Evolutionary conservation across 2,113 vertebrate species (phyloP).

Genomic region (Promerops cafer): DNA sequence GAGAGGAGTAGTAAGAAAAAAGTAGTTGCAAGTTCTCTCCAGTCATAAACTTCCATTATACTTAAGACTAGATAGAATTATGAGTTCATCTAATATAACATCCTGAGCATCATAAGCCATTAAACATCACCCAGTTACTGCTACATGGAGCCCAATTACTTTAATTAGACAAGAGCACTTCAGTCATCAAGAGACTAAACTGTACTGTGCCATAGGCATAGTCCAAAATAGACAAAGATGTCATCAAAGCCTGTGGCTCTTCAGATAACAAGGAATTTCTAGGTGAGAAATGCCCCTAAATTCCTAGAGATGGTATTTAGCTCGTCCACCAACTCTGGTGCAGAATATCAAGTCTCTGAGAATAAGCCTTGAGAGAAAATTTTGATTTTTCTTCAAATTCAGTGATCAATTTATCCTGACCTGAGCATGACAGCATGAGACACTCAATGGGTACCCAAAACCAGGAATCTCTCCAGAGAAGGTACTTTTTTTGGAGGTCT

Average conservation of each 20-base stretch:
- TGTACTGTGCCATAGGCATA: not conserved
- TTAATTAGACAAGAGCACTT: constrained; percentile 43
- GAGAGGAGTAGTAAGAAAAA: not conserved
- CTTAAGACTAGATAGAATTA: not conserved
- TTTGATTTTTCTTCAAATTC: not conserved
- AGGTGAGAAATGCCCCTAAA: not conserved
- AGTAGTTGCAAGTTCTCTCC: not conserved
- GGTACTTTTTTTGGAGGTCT: not conserved
- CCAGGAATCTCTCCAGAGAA: not conserved
- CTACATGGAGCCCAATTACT: constrained; percentile 33
- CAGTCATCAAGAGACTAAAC: not conserved
- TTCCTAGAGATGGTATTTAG: not conserved
- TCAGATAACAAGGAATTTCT: not conserved
- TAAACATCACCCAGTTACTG: constrained; percentile 12
- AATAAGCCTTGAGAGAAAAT: not conserved
- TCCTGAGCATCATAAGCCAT: constrained; percentile 12
- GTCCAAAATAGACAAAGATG: constrained; percentile 4
- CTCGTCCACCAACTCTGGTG: not conserved
- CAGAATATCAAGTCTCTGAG: not conserved
- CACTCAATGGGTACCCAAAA: not conserved
- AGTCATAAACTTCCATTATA: not conserved
- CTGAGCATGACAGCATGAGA: not conserved
- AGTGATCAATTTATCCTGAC: not conserved
- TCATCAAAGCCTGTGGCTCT: not conserved
- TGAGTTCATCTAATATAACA: not conserved